A percentile compares a stretch with the other conserved stretches of the same genome.
Conservation (phyloP, 2,888 invertebrate species). For the Caenorhabditis sp. region DNA sequence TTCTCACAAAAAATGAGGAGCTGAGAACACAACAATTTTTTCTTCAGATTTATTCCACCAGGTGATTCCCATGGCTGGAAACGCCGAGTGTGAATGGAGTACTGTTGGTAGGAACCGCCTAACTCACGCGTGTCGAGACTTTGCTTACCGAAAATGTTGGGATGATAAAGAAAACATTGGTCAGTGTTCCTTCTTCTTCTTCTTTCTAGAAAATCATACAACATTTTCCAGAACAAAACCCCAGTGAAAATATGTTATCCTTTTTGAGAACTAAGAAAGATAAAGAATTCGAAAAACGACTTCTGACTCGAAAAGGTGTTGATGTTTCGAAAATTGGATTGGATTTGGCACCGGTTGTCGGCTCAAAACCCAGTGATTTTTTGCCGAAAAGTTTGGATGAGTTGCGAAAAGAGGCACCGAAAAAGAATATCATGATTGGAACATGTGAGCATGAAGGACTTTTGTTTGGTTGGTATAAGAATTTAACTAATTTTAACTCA, state of each 20-base stretch:
- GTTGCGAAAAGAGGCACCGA: slow-evolving; percentile 56
- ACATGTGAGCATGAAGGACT: slow-evolving; percentile 59
- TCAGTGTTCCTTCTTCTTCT: slow-evolving; percentile 8
- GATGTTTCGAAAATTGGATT: slow-evolving; percentile 57
- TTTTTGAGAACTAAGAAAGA: slow-evolving; percentile 48
- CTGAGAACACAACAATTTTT: too few relatives aligned
- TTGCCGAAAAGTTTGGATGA: slow-evolving; percentile 54
- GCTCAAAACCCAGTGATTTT: slow-evolving; percentile 49
- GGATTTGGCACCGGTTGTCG: slow-evolving; percentile 53
- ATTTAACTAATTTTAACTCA: background rate
- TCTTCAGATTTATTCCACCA: slow-evolving; percentile 59
- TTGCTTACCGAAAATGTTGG: slow-evolving; percentile 54
- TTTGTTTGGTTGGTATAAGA: slow-evolving; percentile 45
- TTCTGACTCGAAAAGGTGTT: slow-evolving; percentile 52
- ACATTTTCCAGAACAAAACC: slow-evolving; percentile 25
- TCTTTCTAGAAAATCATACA: background rate
- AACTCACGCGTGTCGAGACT: slow-evolving; percentile 43
- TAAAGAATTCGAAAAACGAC: slow-evolving; percentile 50
- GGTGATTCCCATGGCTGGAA: slow-evolving; percentile 63
- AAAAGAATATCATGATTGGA: slow-evolving; percentile 56
- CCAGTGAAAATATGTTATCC: slow-evolving; percentile 48
- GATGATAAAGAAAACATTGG: slow-evolving; percentile 35
- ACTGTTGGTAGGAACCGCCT: slow-evolving; percentile 45
- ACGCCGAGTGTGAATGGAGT: slow-evolving; percentile 60
- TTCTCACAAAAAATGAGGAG: too few relatives aligned